Conservation (phyloP, 2,888 invertebrate genomes). For the Hypercompe scribonia region DNA sequence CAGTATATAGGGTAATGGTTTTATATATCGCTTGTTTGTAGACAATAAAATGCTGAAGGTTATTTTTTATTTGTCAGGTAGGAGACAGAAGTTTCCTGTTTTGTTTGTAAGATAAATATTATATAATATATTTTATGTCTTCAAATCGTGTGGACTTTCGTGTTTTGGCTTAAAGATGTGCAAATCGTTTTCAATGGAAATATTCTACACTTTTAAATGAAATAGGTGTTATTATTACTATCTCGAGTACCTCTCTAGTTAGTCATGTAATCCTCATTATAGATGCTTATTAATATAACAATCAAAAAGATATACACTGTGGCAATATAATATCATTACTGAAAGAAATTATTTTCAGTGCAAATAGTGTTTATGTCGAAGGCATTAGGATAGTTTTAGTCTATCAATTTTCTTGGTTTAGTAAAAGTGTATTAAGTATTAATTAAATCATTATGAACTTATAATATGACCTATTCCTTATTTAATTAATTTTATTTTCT, state of each 20-base stretch:
- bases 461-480: not conserved
- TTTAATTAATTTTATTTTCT: not conserved
- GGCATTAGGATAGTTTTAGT: no score
- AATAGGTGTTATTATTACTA: not conserved
- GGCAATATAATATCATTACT: no score
- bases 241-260: not conserved
- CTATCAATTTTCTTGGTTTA: no score
- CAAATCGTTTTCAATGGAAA: not conserved
- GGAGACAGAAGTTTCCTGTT: not conserved
- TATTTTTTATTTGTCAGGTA: conserved; percentile 5
- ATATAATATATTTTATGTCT: not conserved
- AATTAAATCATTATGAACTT: no score
- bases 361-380: not conserved
- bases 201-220: not conserved
- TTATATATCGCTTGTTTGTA: conserved; percentile 19
- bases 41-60: not conserved
- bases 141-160: not conserved
- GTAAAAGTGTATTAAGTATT: no score
- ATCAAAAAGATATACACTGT: no score
- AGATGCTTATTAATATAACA: not conserved
- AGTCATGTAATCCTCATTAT: not conserved
- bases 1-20: conserved; percentile 23
- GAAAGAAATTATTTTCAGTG: no score
- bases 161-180: not conserved
- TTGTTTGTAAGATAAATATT: not conserved